phyloP scores from a whole-genome alignment of 2,888 invertebrate genomes.

The Epistrophe grossulariae region DNA sequence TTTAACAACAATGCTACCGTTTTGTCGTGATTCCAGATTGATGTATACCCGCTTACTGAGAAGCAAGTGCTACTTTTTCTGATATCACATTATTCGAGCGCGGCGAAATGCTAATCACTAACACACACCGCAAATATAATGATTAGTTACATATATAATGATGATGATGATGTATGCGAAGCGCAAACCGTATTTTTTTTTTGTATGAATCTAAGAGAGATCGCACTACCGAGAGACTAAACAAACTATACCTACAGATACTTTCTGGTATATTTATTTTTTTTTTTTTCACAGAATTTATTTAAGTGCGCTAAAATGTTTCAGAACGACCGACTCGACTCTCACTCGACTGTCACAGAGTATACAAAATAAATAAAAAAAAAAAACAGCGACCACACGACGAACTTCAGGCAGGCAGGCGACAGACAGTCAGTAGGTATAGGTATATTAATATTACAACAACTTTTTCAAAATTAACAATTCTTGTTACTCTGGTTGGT shows the following conservation, averaged over 20 bases:
- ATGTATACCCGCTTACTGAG: conserved; percentile 71
- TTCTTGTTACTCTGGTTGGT: conserved; percentile 22
- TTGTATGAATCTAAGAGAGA: conserved; percentile 53
- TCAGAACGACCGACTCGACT: neutral
- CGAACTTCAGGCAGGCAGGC: conserved; percentile 8
- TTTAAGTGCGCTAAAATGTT: conserved; percentile 38
- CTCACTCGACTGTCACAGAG: neutral
- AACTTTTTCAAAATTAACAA: conserved; percentile 19
- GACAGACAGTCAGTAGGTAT: neutral
- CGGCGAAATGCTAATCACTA: conserved; percentile 69
- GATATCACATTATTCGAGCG: conserved; percentile 70
- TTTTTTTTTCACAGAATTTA: conserved; percentile 33
- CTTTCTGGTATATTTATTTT: conserved; percentile 36
- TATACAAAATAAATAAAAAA: neutral
- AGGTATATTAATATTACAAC: conserved; percentile 22
- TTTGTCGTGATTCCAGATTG: conserved; percentile 71
- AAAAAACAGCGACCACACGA: neutral
- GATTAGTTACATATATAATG: conserved; percentile 20
- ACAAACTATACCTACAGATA: neutral
- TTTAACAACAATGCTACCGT: conserved; percentile 1
- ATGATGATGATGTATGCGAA: conserved; percentile 33
- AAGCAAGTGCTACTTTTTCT: conserved; percentile 64
- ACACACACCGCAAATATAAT: conserved; percentile 36
- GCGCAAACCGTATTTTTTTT: conserved; percentile 27
- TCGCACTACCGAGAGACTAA: conserved; percentile 43